Evolutionary conservation across 2,113 vertebrate species (phyloP).

Genomic region (Ellobius talpinus): DNA sequence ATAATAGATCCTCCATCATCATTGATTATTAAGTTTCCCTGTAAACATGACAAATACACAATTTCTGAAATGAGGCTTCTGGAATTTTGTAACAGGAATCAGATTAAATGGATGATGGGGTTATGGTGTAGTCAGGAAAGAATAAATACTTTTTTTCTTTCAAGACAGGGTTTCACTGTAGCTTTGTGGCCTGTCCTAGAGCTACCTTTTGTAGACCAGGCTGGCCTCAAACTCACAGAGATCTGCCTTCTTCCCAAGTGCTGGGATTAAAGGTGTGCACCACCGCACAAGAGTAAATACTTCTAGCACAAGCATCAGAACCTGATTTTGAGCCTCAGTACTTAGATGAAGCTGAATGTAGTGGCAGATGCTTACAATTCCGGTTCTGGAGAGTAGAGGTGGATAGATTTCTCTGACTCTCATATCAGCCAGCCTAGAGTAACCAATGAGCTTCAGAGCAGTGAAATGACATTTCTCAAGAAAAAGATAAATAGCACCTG

Average conservation of each 20-base stretch:
- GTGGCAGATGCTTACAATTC: no score
- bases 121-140: not conserved
- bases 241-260: no score
- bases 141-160: not conserved
- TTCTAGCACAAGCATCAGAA: no score
- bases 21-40: not conserved
- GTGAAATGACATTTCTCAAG: not conserved
- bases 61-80: not conserved
- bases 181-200: no score
- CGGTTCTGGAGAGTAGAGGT: no score
- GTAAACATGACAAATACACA: not conserved
- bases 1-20: not conserved
- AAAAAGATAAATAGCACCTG: not conserved
- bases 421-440: not conserved
- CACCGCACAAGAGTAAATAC: no score
- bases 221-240: no score
- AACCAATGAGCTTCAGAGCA: not conserved
- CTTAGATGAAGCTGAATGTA: no score
- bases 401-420: not conserved
- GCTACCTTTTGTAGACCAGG: no score
- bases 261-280: no score
- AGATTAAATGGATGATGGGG: not conserved
- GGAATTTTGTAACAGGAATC: constrained; percentile 30
- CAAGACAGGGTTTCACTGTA: no score
- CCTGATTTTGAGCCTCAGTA: no score